Evolutionary conservation across 2,113 vertebrate species (phyloP).

Genomic region (Notiomystis cincta): DNA sequence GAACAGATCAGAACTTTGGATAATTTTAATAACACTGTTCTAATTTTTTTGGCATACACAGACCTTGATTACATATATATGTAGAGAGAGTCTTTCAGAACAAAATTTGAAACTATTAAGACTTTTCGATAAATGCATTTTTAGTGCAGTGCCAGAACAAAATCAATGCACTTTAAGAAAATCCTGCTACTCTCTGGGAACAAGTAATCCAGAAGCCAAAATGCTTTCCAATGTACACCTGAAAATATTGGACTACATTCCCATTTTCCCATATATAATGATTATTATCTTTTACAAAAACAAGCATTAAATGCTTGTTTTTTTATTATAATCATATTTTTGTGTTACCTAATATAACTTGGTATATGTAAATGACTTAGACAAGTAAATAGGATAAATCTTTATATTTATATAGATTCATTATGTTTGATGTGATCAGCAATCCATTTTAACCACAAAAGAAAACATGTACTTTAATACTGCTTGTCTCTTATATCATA

Average conservation of each 20-base stretch:
- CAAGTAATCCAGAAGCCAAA: background rate
- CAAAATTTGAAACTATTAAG: background rate
- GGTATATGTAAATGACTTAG: background rate
- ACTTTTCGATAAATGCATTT: background rate
- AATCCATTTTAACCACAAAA: background rate
- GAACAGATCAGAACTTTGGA: background rate
- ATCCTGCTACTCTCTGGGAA: background rate
- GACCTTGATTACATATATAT: background rate
- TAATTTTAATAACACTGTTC: background rate
- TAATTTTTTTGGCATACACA: background rate
- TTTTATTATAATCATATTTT: background rate
- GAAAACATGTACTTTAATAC: background rate
- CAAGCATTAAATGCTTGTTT: background rate
- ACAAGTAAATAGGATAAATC: background rate
- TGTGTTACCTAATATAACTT: background rate
- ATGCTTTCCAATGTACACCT: background rate
- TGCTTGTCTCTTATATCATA: background rate
- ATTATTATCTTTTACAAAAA: background rate
- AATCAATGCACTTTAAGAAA: background rate
- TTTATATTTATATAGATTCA: background rate
- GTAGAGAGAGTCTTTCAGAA: background rate
- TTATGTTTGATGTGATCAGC: background rate
- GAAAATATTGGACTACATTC: background rate
- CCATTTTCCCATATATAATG: fast-evolving
- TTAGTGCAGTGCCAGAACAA: background rate